Percentiles rank a stretch among this genome's conserved stretches.
Evolutionary conservation across 2,113 vertebrate genomes (phyloP).

Genomic region (Ceratotherium simum): DNA sequence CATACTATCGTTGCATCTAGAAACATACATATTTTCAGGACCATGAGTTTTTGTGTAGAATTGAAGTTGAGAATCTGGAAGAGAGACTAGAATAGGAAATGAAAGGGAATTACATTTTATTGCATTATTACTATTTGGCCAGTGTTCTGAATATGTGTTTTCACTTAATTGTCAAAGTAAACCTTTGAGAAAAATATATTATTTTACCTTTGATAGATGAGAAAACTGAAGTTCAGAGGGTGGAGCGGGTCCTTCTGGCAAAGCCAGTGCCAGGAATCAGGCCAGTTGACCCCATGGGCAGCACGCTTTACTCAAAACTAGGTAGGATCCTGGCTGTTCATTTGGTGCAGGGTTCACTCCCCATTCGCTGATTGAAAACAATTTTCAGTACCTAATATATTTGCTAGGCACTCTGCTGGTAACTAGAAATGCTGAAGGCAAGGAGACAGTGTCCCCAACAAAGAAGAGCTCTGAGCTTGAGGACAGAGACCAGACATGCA

Average conservation of each 20-base stretch:
- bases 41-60: neutral
- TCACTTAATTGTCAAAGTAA: neutral
- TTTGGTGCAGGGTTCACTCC: neutral
- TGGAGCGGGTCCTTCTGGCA: neutral
- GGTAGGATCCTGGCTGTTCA: neutral
- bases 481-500: neutral
- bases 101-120: neutral
- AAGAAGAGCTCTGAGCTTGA: neutral
- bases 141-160: neutral
- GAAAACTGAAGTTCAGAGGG: neutral
- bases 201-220: neutral
- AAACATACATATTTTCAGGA: neutral
- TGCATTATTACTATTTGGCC: neutral
- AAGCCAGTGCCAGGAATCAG: neutral
- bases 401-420: neutral
- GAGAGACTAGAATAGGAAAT: neutral
- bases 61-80: neutral
- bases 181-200: neutral
- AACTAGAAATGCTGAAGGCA: neutral
- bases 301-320: neutral
- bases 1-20: neutral
- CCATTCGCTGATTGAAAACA: neutral
- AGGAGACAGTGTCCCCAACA: neutral
- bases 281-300: accelerated
- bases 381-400: neutral